These are phyloP conservation scores for Otocyon megalotis DNA, from an alignment of 2,113 vertebrate species.

Conservation along the genomic window DNA sequence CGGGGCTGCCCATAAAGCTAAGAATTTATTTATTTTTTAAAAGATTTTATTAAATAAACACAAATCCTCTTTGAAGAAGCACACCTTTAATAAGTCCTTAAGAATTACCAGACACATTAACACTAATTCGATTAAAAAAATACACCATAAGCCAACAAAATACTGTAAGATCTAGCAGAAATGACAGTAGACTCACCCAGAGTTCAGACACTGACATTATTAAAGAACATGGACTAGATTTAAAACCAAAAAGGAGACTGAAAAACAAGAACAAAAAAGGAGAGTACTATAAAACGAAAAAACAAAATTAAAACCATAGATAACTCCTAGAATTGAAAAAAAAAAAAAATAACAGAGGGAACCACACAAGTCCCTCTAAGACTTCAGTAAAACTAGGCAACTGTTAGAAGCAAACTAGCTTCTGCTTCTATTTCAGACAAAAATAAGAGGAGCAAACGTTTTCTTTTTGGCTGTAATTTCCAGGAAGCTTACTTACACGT, in stretches of 20 bases:
- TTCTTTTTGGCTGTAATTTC: neutral
- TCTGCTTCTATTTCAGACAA: neutral
- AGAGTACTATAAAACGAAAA: neutral
- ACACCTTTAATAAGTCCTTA: neutral
- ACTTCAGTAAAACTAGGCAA: slow-evolving; percentile 23
- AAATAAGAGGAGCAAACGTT: neutral
- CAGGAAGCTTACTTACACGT: neutral
- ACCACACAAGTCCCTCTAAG: neutral
- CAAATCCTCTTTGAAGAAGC: slow-evolving; percentile 23
- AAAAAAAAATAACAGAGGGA: neutral
- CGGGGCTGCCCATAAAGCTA: too few species aligned
- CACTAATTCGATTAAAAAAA: neutral
- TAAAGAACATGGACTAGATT: slow-evolving; percentile 18
- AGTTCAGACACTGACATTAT: neutral
- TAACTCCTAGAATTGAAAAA: neutral
- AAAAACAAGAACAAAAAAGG: neutral
- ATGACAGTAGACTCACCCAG: neutral
- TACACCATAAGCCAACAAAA: neutral
- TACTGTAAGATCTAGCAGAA: neutral
- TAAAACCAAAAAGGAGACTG: neutral
- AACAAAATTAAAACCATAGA: neutral
- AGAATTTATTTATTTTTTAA: too few species aligned
- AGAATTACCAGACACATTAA: neutral
- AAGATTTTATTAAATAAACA: too few species aligned
- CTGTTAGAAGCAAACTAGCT: slow-evolving; percentile 17